Evolutionary conservation across 2,888 invertebrate genomes (phyloP).

Genomic region (Patella depressa): DNA sequence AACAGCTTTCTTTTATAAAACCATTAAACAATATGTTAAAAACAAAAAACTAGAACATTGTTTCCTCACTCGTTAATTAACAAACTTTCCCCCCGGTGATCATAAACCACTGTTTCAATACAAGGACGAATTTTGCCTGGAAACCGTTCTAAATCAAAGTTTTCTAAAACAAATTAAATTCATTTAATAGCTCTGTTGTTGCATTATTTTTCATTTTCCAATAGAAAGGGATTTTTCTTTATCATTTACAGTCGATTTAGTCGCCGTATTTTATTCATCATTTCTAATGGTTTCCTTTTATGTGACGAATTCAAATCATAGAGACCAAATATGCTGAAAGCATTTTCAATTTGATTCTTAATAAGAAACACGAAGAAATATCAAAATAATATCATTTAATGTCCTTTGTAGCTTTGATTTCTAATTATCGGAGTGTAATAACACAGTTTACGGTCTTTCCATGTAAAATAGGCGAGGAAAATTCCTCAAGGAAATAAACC

Average conservation of each 20-base stretch:
- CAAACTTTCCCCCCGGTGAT: background rate
- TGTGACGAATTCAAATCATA: background rate
- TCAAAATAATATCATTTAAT: constrained; percentile 7
- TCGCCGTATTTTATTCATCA: background rate
- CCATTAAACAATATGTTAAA: background rate
- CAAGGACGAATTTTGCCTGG: background rate
- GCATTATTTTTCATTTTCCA: constrained; percentile 10
- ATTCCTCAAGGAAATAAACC: too few species aligned
- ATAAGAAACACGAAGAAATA: constrained; percentile 5
- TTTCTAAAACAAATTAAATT: constrained; percentile 8
- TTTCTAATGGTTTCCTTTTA: background rate
- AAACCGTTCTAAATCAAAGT: background rate
- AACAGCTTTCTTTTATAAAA: too few species aligned
- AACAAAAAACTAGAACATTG: background rate
- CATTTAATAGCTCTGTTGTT: constrained; percentile 10
- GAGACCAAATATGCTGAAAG: constrained; percentile 6
- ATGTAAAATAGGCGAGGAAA: too few species aligned
- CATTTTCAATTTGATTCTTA: constrained; percentile 9
- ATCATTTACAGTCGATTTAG: constrained; percentile 5
- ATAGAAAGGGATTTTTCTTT: background rate
- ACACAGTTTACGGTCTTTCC: background rate
- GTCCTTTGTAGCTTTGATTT: constrained; percentile 3
- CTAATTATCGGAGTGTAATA: background rate
- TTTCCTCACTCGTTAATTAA: background rate
- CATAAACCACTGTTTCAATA: background rate